Conservation (phyloP, 2,113 vertebrate species). For the Nematolebias whitei region DNA sequence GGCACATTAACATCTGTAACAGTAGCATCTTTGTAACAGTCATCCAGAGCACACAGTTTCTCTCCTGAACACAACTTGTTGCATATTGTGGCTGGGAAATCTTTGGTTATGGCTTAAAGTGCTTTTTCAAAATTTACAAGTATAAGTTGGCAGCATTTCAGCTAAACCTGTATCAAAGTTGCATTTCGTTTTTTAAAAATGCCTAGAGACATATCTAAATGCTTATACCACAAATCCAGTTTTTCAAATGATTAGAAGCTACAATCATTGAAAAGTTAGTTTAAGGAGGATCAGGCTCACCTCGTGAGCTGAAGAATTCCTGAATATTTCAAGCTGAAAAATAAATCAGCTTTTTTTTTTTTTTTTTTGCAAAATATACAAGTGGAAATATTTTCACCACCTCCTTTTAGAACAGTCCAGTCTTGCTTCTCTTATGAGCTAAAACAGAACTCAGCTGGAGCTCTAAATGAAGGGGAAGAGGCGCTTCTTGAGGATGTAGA, state of each 20-base stretch:
- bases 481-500: constrained; percentile 95
- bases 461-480: constrained; percentile 88
- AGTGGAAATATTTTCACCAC: not conserved
- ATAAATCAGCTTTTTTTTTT: not conserved
- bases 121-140: constrained; percentile 1
- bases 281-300: too few relatives aligned
- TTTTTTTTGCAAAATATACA: not conserved
- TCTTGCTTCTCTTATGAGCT: not conserved
- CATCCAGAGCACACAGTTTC: too few relatives aligned
- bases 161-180: not conserved
- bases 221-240: not conserved
- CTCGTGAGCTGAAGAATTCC: not conserved
- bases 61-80: too few relatives aligned
- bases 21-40: too few relatives aligned
- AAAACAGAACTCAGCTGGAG: not conserved
- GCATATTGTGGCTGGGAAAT: not conserved
- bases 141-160: not conserved
- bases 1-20: too few relatives aligned
- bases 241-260: not conserved
- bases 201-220: not conserved
- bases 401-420: constrained; percentile 5
- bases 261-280: too few relatives aligned
- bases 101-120: constrained; percentile 2
- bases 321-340: not conserved
- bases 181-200: not conserved